Percentiles rank a stretch among this genome's conserved stretches.
Conservation (phyloP, 2,113 vertebrate genomes). For the Planiliza haematocheilus region DNA sequence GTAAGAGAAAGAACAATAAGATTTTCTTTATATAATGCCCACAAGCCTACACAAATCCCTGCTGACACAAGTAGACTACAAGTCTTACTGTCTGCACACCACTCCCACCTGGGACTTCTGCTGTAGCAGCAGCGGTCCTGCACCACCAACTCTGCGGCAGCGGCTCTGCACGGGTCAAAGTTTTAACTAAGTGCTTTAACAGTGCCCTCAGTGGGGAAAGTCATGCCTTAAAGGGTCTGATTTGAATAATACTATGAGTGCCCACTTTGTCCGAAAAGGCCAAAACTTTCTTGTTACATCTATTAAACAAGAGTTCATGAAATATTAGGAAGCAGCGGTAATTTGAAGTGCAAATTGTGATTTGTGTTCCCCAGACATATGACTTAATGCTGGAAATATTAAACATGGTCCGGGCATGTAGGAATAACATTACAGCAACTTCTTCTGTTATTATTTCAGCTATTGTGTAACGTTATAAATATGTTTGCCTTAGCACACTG, state of each 20-base stretch:
- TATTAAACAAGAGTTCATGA: slow-evolving; percentile 32
- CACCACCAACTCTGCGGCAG: slow-evolving; percentile 23
- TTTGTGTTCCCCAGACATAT: background rate
- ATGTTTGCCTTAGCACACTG: no score
- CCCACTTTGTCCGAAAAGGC: slow-evolving; percentile 18
- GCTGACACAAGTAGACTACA: slow-evolving; percentile 32
- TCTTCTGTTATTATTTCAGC: no score
- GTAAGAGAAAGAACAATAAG: slow-evolving; percentile 51
- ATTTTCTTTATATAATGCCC: slow-evolving; percentile 45
- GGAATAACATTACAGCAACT: background rate
- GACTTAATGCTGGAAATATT: slow-evolving; percentile 1
- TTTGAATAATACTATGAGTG: background rate
- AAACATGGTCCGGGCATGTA: background rate
- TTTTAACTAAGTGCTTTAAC: slow-evolving; percentile 28
- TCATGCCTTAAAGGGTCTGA: slow-evolving; percentile 28
- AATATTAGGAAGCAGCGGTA: background rate
- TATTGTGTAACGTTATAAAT: no score
- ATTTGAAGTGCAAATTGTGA: slow-evolving; percentile 25
- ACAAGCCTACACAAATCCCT: slow-evolving; percentile 42
- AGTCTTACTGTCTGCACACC: slow-evolving; percentile 23
- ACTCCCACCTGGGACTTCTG: slow-evolving; percentile 33
- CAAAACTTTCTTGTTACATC: slow-evolving; percentile 6
- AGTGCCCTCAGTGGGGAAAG: slow-evolving; percentile 22
- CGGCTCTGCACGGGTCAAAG: background rate
- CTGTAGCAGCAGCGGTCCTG: background rate